Base-by-base conservation (phyloP, 2,797 vertebrate species). In the Myotis planiceps region DNA sequence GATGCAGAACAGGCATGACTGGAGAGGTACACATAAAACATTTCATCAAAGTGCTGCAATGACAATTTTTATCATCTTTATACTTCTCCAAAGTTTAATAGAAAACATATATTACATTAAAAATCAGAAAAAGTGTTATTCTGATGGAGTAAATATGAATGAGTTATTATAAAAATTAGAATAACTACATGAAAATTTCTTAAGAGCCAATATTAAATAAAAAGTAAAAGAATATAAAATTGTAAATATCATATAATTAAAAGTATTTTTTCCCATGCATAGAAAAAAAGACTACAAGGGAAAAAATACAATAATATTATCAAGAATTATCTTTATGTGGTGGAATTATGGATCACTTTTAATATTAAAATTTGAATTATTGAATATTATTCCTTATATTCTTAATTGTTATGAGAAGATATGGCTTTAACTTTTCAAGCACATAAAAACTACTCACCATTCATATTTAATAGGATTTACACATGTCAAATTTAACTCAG, bases 161-260 rank as follows among this genome's bases (percentile, higher is more conserved):
- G 42, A 45, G 25, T 78, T 93, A 85, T 93, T 86, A 93, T 53
- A 85, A 90, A 79, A 85, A 60, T 75, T 34, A 55, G 55, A 85
- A 58, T 58, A 75, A 74, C 7, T 29, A n/a, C 29, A 74, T 75
- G 51, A 83, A 90, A 87, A 95, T 81, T 47, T 63, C 21, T 53
- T 76, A 86, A 68, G 4, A 87, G 21, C 9, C 60, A 90, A 12
- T 39, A 60, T 55, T 90, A 85, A 89, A 71, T 4, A 53, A 32
- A 60, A 63, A 23, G 5, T 29, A 71, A 72, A 95, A 34, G 39
- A 75, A 69, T 86, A 86, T n/a, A 51, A 81, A 76, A 89, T 66
- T 65, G 8, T 51, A 90, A 74, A 60, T 81, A 51, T 42, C 51
- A 53, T 72, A 10, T 39, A 58, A 90, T 21, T 23, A 63, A 86